A percentile compares a stretch with the other conserved stretches of the same genome.
Conservation (phyloP, 1,140 invertebrate species). For the Ectropis grisescens region DNA sequence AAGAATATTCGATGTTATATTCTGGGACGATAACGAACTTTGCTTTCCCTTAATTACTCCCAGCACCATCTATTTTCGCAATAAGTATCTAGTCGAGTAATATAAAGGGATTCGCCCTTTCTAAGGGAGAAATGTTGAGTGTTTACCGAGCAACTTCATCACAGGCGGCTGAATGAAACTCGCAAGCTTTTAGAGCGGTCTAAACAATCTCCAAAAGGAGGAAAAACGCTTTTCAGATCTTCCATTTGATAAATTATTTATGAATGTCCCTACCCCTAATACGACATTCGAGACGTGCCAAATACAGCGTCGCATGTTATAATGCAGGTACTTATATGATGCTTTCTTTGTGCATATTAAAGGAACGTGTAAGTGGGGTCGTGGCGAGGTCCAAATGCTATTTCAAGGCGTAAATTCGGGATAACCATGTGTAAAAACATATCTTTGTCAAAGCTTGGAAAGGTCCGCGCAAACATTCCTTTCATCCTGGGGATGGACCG, state of each 20-base stretch:
- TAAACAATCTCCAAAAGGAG: conserved; percentile 25
- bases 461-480: conserved; percentile 18
- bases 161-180: no score
- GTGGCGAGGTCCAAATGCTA: conserved; percentile 38
- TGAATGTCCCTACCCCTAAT: conserved; percentile 36
- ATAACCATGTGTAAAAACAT: conserved; percentile 43
- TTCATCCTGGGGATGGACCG: conserved; percentile 16
- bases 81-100: no score
- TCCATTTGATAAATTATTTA: conserved; percentile 49
- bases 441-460: conserved; percentile 24
- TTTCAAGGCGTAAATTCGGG: conserved; percentile 33
- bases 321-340: conserved; percentile 36
- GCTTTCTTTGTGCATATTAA: conserved; percentile 58
- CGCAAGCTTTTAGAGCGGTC: conserved; percentile 15
- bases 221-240: conserved; percentile 21
- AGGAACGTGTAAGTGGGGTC: conserved; percentile 35
- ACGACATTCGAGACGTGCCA: conserved; percentile 25
- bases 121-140: no score
- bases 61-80: no score
- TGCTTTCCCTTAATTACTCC: no score
- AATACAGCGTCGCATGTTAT: conserved; percentile 40
- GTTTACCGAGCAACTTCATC: no score
- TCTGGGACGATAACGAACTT: no score
- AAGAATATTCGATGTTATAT: no score
- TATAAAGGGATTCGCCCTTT: no score